Base-by-base conservation (phyloP, 2,113 vertebrate species). In the Muscicapa adusta region DNA sequence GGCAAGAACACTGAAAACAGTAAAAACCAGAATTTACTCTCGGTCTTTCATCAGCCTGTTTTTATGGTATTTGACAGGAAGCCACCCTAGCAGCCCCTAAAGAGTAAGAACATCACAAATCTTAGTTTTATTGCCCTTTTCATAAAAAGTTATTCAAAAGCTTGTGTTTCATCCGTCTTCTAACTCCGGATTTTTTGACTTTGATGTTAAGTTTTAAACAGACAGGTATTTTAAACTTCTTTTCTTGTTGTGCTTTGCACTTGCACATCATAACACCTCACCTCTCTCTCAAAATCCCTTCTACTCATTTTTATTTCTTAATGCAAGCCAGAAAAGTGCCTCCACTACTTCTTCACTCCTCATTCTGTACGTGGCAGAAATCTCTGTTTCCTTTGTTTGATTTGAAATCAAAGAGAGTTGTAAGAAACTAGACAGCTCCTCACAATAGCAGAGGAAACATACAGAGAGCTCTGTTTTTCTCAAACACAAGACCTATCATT, bases 11-110 rank as follows among this genome's bases (percentile, higher is more conserved):
- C 24, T 77, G 84, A 26, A 67, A 82, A 87, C 22, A 85, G 48
- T 82, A 58, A 87, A 95, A 95, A 20, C 0, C 34, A 68, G 47
- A 91, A 89, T 73, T 76, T 40, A 82, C 63, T 84, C 56, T 61
- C 7, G 2, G 45, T 15, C 80, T 72, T 92, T 74, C 81, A 89
- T 79, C 75, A 84, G 26, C 13, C 58, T 62, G 40, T 34, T 90
- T 82, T 88, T 62, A 94, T 76, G 72, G 56, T 62, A 89, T 77
- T 94, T 95, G 84, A 91, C 63, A 82, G 48, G 16, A 82, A 94
- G 38, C 63, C 82, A 95, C 57, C 33, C 66, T 29, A 67, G 62
- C 61, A 92, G 87, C 68, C 70, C 65, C 88, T 71, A 79, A 92
- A 87, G 88, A 86, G 50, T 65, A 91, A 87, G 62, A 95, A 63